These are phyloP conservation scores for Alviniconcha strummeri DNA, from an alignment of 2,888 invertebrate genomes.

Conservation along the genomic window DNA sequence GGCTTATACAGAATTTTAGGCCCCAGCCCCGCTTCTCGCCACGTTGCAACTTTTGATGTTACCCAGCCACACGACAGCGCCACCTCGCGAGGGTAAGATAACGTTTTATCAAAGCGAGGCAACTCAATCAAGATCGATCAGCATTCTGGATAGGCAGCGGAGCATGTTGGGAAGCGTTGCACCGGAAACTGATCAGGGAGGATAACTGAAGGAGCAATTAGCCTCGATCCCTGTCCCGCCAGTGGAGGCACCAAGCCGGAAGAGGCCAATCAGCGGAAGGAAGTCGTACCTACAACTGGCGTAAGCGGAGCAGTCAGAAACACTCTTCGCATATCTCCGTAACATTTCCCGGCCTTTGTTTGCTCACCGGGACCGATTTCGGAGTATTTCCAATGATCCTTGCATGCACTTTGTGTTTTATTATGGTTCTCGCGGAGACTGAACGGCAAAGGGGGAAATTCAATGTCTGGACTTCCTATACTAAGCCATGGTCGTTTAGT, in stretches of 20 bases:
- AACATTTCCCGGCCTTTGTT: too few species aligned
- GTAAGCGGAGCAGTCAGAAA: too few species aligned
- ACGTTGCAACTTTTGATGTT: neutral
- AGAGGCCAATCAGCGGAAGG: neutral
- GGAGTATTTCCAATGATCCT: too few species aligned
- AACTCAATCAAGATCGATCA: conserved; percentile 11
- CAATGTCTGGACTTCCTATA: too few species aligned
- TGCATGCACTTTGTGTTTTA: too few species aligned
- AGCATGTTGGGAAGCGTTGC: conserved; percentile 8
- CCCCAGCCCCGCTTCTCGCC: too few species aligned
- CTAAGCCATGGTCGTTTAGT: too few species aligned
- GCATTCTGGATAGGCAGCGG: neutral
- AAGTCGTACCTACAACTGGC: neutral
- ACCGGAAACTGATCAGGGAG: neutral
- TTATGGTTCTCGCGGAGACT: too few species aligned
- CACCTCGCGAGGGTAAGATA: neutral
- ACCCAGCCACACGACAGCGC: conserved; percentile 8
- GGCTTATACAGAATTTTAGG: neutral
- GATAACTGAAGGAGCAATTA: conserved; percentile 15
- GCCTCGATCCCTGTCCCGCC: neutral
- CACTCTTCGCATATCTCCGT: too few species aligned
- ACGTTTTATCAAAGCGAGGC: conserved; percentile 18
- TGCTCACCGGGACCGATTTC: too few species aligned
- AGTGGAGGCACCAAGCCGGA: neutral
- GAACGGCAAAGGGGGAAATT: too few species aligned